Conservation (phyloP, 2,113 vertebrate species). For the Tachycineta bicolor region DNA sequence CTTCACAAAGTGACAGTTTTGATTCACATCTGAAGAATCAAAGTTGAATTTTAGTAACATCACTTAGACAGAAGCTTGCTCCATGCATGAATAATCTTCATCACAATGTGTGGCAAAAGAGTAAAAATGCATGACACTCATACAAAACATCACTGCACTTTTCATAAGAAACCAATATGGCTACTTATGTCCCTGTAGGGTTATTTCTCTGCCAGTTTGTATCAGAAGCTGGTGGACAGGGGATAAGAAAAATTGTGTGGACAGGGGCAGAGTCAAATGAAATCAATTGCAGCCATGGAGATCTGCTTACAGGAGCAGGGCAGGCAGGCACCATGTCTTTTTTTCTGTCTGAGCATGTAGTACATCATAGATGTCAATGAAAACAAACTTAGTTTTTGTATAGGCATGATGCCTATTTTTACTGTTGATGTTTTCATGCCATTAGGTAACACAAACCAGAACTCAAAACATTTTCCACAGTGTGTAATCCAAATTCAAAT, state of each 20-base stretch:
- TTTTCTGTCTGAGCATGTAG: neutral
- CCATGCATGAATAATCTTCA: neutral
- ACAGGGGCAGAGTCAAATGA: neutral
- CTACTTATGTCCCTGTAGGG: neutral
- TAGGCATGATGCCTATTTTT: neutral
- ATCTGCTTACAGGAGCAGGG: neutral
- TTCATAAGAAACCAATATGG: neutral
- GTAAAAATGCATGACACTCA: neutral
- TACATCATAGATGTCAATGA: neutral
- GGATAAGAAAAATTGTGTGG: neutral
- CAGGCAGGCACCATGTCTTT: neutral
- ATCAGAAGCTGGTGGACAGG: neutral
- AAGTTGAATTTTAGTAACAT: neutral
- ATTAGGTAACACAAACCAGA: slow-evolving; percentile 28
- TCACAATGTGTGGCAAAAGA: neutral
- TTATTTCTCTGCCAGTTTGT: neutral
- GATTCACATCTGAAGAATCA: neutral
- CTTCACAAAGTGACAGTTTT: neutral
- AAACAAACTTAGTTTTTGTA: neutral
- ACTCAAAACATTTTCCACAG: slow-evolving; percentile 14
- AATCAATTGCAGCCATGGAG: neutral
- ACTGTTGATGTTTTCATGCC: neutral
- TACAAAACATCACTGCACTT: neutral
- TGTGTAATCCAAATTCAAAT: slow-evolving; percentile 7
- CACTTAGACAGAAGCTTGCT: neutral